Base-by-base conservation (phyloP, 2,797 vertebrate genomes). In the Pampus argenteus region DNA sequence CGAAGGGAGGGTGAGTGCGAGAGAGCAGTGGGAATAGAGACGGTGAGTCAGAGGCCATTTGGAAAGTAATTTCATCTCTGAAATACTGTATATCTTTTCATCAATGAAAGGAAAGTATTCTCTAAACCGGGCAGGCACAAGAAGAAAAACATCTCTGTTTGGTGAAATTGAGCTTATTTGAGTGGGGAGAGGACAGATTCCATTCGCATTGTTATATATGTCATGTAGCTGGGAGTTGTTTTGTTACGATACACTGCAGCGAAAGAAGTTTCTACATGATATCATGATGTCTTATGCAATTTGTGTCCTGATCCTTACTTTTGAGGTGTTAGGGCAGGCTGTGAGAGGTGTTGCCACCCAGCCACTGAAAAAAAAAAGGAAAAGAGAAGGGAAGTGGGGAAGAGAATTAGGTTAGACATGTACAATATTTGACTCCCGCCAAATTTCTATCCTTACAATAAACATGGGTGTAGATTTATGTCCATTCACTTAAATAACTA, bases 61-160 rank as follows among this genome's bases (percentile, higher is more conserved):
- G 79, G 86, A 92, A 90, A 91, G 86, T 89, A 90, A 93, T 93
- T 93, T 92, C 88, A 92, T 90, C 91, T 92, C 79, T 90, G 86
- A 93, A 44, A 88, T 77, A 84, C 84, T 26, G 62, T 83, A 79
- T 90, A 90, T 91, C 83, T 86, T 93, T 92, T 93, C 89, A 91
- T 94, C 90, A 93, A 89, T 93, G 91, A 86, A 88, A 90, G 85
- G 83, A 89, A 91, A 79, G 81, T 76, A 68, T 88, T 91, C 88
- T 81, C 74, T 14, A 42, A 87, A 82, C 68, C 66, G 61, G 68
- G 74, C 76, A 52, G 56, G 47, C 66, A 22, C 50, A 25, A 68
- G 70, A 80, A 82, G 82, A 82, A 79, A 81, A 78, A 84, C 76
- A 77, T 81, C 48, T 75, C 79, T 74, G 75, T 84, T 73, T 29